A percentile compares a stretch with the other conserved stretches of the same genome.
Evolutionary conservation across 2,888 invertebrate species (phyloP).

Genomic region (Drosophila tripunctata): DNA sequence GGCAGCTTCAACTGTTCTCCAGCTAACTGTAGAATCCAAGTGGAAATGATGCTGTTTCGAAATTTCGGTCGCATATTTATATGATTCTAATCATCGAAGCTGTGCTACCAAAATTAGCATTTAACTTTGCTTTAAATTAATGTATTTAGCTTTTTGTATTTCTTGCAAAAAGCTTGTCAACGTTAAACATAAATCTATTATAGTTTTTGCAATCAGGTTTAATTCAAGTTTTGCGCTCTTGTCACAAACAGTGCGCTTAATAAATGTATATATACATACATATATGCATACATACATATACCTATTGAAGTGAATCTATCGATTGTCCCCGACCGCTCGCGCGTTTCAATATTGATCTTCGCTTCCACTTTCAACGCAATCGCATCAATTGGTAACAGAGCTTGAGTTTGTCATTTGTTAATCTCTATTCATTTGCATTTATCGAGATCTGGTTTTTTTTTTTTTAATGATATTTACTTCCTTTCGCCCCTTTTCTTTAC

Average conservation of each 20-base stretch:
- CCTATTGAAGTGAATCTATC: conserved; percentile 17
- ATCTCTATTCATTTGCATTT: conserved; percentile 30
- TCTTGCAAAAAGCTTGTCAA: conserved; percentile 44
- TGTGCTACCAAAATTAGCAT: conserved; percentile 70
- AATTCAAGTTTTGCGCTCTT: conserved; percentile 49
- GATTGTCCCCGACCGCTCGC: conserved; percentile 18
- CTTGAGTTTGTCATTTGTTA: conserved; percentile 21
- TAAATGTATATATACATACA: neutral
- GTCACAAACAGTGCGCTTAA: conserved; percentile 10
- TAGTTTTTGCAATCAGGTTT: conserved; percentile 76
- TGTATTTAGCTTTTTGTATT: conserved; percentile 66
- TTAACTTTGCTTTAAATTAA: conserved; percentile 69
- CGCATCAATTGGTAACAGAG: conserved; percentile 37
- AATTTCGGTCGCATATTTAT: conserved; percentile 71
- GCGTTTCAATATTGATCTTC: conserved; percentile 37
- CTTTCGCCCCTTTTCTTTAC: conserved; percentile 11
- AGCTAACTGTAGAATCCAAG: conserved; percentile 71
- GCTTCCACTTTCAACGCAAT: conserved; percentile 37
- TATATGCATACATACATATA: neutral
- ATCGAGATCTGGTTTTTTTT: conserved; percentile 54
- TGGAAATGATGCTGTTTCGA: conserved; percentile 74
- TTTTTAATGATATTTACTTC: no score
- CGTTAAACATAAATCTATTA: conserved; percentile 68
- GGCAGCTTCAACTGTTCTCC: conserved; percentile 65
- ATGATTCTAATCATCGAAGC: conserved; percentile 69